Base-by-base conservation (phyloP, 1,140 invertebrate species). In the Cyclargus thomasi region DNA sequence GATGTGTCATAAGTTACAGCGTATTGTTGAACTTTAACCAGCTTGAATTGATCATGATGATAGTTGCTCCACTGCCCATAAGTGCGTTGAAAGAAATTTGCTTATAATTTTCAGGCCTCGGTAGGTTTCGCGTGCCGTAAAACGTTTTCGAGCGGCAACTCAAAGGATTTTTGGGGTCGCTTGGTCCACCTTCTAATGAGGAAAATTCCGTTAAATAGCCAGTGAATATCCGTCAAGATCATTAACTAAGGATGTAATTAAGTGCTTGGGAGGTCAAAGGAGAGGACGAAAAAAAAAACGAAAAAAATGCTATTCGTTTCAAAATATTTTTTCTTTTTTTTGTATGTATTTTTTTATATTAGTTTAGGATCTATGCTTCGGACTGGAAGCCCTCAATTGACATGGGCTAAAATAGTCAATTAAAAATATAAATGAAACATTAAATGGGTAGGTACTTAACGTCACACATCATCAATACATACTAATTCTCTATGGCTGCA, bases 71-170 rank as follows among this genome's bases (percentile, higher is more conserved):
- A 47, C 39, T 47, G 39, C 14, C 39, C 39, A 47, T 59, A 59
- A 59, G 63, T 70, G 22, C 18, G 47, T 47, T 67, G 63, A 70
- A 62, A 71, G 71, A 74, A 75, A 73, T 62, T 70, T 72, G 74
- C 74, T 76, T 76, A 74, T 68, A 80, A 79, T 82, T 83, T 85
- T 82, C 74, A 84, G 77, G 82, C 78, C 75, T 71, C 81, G 76
- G 78, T 86, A 78, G 79, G 77, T 77, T 73, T 71, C 71, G 75
- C 76, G 80, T 78, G 81, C 80, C 71, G 68, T 71, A 75, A 84
- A 85, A 88, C 80, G 85, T 84, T 80, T 67, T 82, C 78, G 75
- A 82, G 83, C 83, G 85, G 85, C 83, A 89, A 87, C 78, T 85
- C 86, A 89, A 89, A 89, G 86, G 85, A 76, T 74, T 84, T 85